These are phyloP conservation scores for Prionailurus viverrinus DNA, from an alignment of 2,113 vertebrate genomes.

Conservation along the genomic window DNA sequence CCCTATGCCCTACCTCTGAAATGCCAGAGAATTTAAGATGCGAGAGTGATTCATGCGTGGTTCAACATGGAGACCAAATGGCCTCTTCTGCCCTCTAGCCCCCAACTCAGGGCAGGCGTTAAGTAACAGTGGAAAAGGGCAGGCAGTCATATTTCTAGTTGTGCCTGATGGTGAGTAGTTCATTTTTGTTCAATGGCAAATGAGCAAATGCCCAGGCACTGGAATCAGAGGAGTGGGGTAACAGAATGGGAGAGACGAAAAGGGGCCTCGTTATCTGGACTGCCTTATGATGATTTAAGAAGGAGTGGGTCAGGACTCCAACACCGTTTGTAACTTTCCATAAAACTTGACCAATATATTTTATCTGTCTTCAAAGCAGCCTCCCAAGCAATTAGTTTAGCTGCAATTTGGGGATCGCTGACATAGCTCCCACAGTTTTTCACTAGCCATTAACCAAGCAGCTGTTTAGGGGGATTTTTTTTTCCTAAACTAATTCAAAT, in stretches of 20 bases:
- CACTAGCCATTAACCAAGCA: slow-evolving; percentile 70
- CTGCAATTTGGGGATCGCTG: slow-evolving; percentile 28
- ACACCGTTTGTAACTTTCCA: background rate
- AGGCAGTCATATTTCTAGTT: too few relatives aligned
- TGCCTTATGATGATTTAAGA: background rate
- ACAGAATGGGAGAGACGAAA: background rate
- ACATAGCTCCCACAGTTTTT: slow-evolving; percentile 53
- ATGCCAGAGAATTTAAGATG: background rate
- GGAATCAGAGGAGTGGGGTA: background rate
- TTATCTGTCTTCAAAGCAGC: slow-evolving; percentile 49
- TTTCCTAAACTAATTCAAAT: slow-evolving; percentile 65
- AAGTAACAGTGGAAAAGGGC: background rate
- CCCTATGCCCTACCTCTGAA: background rate
- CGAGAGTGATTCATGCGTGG: background rate
- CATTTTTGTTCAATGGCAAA: background rate
- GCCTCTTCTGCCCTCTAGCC: background rate
- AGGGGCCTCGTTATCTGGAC: too few relatives aligned
- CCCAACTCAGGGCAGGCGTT: background rate
- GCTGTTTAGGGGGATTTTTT: slow-evolving; percentile 51
- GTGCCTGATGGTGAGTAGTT: background rate
- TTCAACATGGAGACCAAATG: background rate
- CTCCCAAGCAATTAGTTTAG: slow-evolving; percentile 67
- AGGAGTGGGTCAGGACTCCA: background rate
- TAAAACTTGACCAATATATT: background rate
- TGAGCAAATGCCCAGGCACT: background rate